Base-by-base conservation (phyloP, 2,888 invertebrate species). In the Xestia c-nigrum region DNA sequence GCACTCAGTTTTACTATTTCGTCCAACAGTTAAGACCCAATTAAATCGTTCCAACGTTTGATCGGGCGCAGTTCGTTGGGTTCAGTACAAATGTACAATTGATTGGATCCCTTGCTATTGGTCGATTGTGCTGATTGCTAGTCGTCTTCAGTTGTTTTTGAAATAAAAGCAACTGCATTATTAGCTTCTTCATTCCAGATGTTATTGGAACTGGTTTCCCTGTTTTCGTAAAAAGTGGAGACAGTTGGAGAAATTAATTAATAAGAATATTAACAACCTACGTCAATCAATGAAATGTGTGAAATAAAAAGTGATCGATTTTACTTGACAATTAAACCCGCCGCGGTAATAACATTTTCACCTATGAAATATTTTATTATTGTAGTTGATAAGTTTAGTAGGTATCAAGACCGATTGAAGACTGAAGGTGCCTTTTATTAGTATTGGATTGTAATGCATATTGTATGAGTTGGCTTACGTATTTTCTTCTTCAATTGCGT, bases 1-100 rank as follows among this genome's bases (percentile, higher is more conserved):
- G 87, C 87, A 84, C 83, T 85, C 78, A 79, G 87, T 88, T 88
- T 84, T 76, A 86, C 85, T 83, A 86, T 85, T 85, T 78, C 79
- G 80, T 79, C 70, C 76, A 80, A 85, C 84, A 86, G 87, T 87
- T n/a, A 85, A 87, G 88, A 88, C 86, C 85, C 90, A 91, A 90
- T 91, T 89, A 90, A 91, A 91, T 89, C 85, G 88, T 83, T 78
- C 78, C 84, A 75, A 72, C 76, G 81, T 86, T 87, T 87, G 81
- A 89, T 85, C 83, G 84, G 81, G 67, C 47, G 59, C 83, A 81
- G 80, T 76, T 72, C 81, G 83, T 84, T 89, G 86, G 83, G 86
- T 81, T 85, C 81, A 74, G 78, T 84, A 84, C 59, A 31, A 59
- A 31, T 19, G 61, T 61, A 61, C 85, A 89, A 88, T 91, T 87